Evolutionary conservation across 2,888 invertebrate genomes (phyloP).

Genomic region (Amphipyra berbera): DNA sequence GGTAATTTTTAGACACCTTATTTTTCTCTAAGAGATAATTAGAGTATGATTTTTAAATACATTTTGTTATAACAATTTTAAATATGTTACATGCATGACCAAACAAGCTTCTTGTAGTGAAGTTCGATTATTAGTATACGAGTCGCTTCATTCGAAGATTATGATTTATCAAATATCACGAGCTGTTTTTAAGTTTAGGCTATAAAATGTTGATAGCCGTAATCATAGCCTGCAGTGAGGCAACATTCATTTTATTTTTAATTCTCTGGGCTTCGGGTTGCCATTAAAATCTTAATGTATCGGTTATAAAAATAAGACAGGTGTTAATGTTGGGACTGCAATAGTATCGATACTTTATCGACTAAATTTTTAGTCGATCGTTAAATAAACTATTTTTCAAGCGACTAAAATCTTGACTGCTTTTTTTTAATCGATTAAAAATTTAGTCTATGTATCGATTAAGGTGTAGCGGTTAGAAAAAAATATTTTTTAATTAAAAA

Average conservation of each 20-base stretch:
- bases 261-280: constrained; percentile 75
- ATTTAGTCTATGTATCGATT: constrained; percentile 51
- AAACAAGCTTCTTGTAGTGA: no score
- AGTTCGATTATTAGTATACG: no score
- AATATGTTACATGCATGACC: no score
- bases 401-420: constrained; percentile 1
- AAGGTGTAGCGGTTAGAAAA: constrained; percentile 41
- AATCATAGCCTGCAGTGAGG: constrained; percentile 28
- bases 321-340: constrained; percentile 48
- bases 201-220: constrained; percentile 2
- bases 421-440: constrained; percentile 36
- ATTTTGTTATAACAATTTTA: no score
- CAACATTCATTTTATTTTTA: constrained; percentile 61
- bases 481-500: constrained; percentile 42
- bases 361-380: constrained; percentile 42
- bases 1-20: no score
- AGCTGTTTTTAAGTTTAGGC: neutral
- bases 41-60: no score
- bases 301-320: constrained; percentile 54
- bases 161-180: no score
- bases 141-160: no score
- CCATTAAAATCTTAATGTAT: constrained; percentile 65
- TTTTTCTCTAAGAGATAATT: no score
- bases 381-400: constrained; percentile 1
- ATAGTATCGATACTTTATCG: constrained; percentile 40